Conservation (phyloP, 2,888 invertebrate species). For the Lymantria monacha region DNA sequence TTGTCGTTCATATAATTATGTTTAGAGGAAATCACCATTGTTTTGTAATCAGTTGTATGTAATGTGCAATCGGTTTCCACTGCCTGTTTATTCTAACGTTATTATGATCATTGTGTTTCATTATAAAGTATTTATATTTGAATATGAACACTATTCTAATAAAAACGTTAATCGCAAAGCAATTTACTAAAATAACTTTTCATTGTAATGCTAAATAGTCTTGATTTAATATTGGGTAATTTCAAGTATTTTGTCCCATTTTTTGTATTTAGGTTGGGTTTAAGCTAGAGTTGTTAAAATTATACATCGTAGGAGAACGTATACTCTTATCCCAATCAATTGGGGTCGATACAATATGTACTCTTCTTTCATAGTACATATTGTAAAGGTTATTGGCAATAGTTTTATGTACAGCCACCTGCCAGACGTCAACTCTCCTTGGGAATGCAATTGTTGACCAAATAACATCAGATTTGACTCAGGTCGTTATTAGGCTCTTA, state of each 20-base stretch:
- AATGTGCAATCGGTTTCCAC: slow-evolving; percentile 59
- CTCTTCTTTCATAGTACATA: no score
- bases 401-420: no score
- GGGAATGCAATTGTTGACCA: no score
- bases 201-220: slow-evolving; percentile 16
- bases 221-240: not conserved
- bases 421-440: no score
- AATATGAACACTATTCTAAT: slow-evolving; percentile 37
- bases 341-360: no score
- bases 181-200: slow-evolving; percentile 36
- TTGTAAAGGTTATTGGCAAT: no score
- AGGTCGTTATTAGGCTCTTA: no score
- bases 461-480: no score
- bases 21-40: slow-evolving; percentile 71
- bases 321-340: no score
- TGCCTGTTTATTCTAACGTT: slow-evolving; percentile 63
- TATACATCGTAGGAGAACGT: no score
- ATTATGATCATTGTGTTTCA: slow-evolving; percentile 70
- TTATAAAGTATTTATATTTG: slow-evolving; percentile 69
- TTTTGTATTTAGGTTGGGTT: no score
- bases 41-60: slow-evolving; percentile 64
- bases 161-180: slow-evolving; percentile 40
- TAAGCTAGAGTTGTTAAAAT: no score
- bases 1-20: slow-evolving; percentile 63
- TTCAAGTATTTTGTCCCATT: not conserved